These are phyloP conservation scores for Saimiri boliviensis DNA, from an alignment of 2,113 vertebrate genomes.

Conservation along the genomic window DNA sequence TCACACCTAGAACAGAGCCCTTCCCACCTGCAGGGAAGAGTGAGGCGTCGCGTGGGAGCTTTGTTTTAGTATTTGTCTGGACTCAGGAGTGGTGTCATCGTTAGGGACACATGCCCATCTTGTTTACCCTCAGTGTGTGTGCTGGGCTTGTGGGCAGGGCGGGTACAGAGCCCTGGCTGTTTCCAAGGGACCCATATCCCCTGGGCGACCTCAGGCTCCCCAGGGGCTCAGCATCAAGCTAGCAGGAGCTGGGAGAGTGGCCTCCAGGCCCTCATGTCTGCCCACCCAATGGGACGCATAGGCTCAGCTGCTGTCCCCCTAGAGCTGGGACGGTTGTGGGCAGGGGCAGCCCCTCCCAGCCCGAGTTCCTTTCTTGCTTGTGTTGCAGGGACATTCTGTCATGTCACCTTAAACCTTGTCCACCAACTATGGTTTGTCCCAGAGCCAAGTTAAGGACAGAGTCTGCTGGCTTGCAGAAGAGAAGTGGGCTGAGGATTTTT, in stretches of 20 bases:
- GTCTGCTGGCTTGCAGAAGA: background rate
- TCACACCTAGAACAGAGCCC: background rate
- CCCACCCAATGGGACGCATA: background rate
- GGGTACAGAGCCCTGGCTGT: background rate
- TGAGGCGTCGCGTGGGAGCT: fast-evolving
- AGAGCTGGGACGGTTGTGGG: background rate
- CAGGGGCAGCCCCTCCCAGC: background rate
- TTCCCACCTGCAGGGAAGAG: background rate
- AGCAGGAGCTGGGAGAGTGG: background rate
- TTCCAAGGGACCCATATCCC: fast-evolving
- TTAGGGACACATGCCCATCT: fast-evolving
- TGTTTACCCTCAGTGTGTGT: fast-evolving
- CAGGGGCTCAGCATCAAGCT: background rate
- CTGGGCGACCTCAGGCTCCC: background rate
- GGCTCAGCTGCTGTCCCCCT: background rate
- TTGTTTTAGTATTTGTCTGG: fast-evolving
- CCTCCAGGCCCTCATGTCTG: background rate
- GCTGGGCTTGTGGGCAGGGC: background rate
- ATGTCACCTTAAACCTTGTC: background rate
- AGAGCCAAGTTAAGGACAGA: background rate
- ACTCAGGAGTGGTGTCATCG: fast-evolving
- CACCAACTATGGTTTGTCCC: background rate
- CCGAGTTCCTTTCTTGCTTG: background rate
- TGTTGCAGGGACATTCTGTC: background rate
- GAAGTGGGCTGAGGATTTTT: background rate